Conservation (phyloP, 2,888 invertebrate genomes). For the Drosophila anomalipes region DNA sequence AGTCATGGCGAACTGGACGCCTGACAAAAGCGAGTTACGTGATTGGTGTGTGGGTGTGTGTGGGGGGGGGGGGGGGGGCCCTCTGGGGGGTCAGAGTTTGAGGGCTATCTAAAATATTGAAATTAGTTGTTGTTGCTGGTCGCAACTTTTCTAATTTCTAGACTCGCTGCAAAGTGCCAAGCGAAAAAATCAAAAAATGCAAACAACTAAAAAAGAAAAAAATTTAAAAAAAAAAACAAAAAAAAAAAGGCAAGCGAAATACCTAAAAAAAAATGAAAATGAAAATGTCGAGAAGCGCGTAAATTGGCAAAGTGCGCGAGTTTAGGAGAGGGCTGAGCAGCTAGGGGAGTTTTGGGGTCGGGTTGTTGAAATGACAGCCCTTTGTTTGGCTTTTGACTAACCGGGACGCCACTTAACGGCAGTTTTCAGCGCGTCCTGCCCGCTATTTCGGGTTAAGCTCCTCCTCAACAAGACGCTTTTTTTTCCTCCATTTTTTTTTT, state of each 20-base stretch:
- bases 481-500: slow-evolving; percentile 39
- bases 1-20: slow-evolving; percentile 22
- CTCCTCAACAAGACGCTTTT: slow-evolving; percentile 62
- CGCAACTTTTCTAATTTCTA: slow-evolving; percentile 57
- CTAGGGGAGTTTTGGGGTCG: neutral
- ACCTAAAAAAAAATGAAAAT: neutral
- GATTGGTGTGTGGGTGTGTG: neutral
- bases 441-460: slow-evolving; percentile 70
- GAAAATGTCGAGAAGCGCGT: slow-evolving; percentile 50
- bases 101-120: slow-evolving; percentile 44
- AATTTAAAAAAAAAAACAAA: neutral
- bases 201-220: neutral
- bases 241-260: slow-evolving; percentile 4
- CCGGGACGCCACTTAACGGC: slow-evolving; percentile 70
- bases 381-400: slow-evolving; percentile 73
- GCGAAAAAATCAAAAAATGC: slow-evolving; percentile 19
- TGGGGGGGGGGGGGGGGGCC: neutral
- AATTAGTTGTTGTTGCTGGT: slow-evolving; percentile 25
- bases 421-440: slow-evolving; percentile 26
- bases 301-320: slow-evolving; percentile 60
- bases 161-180: slow-evolving; percentile 27
- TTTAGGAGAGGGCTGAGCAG: neutral
- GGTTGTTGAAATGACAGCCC: slow-evolving; percentile 26
- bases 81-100: neutral
- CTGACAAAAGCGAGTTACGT: neutral